Conservation (phyloP, 2,113 vertebrate species). For the Ctenodactylus gundi region DNA sequence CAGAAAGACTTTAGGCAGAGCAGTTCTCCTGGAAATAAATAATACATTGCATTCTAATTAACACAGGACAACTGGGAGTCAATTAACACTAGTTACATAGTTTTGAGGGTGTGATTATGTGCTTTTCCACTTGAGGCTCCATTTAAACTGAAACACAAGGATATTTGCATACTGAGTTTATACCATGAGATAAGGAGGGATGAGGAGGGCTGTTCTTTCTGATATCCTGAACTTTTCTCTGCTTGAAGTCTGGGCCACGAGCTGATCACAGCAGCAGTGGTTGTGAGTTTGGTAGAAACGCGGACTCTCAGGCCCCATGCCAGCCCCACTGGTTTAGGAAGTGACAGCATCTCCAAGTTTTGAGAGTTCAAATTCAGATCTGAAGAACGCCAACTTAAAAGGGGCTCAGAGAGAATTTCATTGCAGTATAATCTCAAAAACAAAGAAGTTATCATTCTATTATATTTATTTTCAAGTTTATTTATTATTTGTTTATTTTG, state of each 20-base stretch:
- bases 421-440: neutral
- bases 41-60: constrained; percentile 20
- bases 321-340: neutral
- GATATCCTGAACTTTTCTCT: neutral
- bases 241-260: neutral
- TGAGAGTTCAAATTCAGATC: neutral
- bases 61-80: neutral
- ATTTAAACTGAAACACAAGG: neutral
- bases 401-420: neutral
- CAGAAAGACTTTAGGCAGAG: neutral
- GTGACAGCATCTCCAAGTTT: neutral
- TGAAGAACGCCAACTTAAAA: neutral
- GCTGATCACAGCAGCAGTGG: neutral
- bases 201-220: neutral
- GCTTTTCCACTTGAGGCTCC: neutral
- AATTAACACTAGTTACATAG: neutral
- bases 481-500: neutral
- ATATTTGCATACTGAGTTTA: constrained; percentile 21
- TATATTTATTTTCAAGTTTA: neutral
- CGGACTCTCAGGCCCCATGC: neutral
- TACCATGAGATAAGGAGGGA: neutral
- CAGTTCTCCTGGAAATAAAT: constrained; percentile 12
- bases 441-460: neutral
- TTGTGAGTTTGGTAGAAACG: neutral
- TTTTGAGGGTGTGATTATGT: neutral